phyloP scores from a whole-genome alignment of 2,888 invertebrate genomes.

The Acrobasis consociella region DNA sequence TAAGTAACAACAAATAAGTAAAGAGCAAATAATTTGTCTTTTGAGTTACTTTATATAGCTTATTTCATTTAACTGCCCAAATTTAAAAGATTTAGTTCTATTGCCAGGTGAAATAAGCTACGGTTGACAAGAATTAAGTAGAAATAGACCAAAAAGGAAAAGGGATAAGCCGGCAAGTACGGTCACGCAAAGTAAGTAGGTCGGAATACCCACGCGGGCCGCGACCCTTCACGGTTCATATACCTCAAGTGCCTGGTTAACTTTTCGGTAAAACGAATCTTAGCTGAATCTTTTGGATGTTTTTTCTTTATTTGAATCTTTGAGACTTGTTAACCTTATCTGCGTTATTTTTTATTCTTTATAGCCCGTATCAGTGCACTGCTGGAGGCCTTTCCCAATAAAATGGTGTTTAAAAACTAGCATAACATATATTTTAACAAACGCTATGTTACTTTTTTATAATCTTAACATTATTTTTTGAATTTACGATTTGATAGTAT shows the following conservation, averaged over 20 bases:
- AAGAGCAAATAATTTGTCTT: too few species aligned
- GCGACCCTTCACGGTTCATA: slow-evolving; percentile 28
- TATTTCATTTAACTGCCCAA: background rate
- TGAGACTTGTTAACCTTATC: background rate
- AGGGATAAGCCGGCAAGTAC: slow-evolving; percentile 29
- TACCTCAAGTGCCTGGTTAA: slow-evolving; percentile 24
- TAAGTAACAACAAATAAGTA: too few species aligned
- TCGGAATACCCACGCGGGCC: slow-evolving; percentile 28
- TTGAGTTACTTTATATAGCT: too few species aligned
- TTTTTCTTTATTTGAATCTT: background rate
- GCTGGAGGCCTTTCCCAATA: too few species aligned
- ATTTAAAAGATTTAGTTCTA: background rate
- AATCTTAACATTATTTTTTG: too few species aligned
- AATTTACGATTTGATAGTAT: too few species aligned
- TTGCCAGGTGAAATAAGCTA: background rate
- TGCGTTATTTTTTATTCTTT: too few species aligned
- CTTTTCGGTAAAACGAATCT: slow-evolving; percentile 23
- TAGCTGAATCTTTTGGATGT: slow-evolving; percentile 3
- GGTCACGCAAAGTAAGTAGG: slow-evolving; percentile 33
- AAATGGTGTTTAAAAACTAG: too few species aligned
- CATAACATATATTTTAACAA: too few species aligned
- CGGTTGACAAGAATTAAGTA: background rate
- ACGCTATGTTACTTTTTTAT: too few species aligned
- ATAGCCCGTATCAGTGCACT: too few species aligned
- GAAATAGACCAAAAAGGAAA: slow-evolving; percentile 25